A percentile compares a stretch with the other conserved stretches of the same genome.
These are phyloP conservation scores for Craniophora ligustri DNA, from an alignment of 2,888 invertebrate species.

Conservation along the genomic window DNA sequence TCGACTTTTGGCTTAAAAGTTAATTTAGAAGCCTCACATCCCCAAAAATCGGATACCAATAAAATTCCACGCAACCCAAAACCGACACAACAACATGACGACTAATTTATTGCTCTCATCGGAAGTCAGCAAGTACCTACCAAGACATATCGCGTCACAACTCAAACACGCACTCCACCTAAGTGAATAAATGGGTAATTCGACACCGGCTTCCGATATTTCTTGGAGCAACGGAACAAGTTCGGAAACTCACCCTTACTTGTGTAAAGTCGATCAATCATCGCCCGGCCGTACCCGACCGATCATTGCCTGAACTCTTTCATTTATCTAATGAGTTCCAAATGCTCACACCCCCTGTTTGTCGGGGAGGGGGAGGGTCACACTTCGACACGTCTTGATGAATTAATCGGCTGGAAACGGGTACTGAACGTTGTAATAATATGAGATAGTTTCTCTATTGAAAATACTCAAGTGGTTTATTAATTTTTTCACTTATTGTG, in stretches of 20 bases:
- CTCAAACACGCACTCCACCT: conserved; percentile 76
- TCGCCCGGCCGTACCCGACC: conserved; percentile 55
- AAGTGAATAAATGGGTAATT: conserved; percentile 82
- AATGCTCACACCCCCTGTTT: conserved; percentile 62
- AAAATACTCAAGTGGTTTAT: conserved; percentile 1
- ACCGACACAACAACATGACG: conserved; percentile 39
- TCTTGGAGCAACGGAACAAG: conserved; percentile 52
- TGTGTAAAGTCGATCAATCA: conserved; percentile 57
- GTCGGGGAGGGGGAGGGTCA: conserved; percentile 62
- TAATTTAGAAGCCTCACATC: neutral
- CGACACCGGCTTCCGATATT: conserved; percentile 68
- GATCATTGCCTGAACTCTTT: conserved; percentile 82
- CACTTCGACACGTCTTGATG: conserved; percentile 74
- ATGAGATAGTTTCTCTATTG: conserved; percentile 43
- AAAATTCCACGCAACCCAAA: conserved; percentile 38
- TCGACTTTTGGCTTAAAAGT: too few species aligned
- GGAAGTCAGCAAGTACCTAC: conserved; percentile 49
- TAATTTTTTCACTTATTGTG: too few species aligned
- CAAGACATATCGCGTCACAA: conserved; percentile 69
- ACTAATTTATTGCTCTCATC: conserved; percentile 71
- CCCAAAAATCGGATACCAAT: conserved; percentile 3
- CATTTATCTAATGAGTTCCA: conserved; percentile 82
- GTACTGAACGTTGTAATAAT: conserved; percentile 52
- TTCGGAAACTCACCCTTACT: conserved; percentile 50
- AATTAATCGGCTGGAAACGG: conserved; percentile 72